Evolutionary conservation across 30 jellyfish, hydroid and myxozoan genomes (phyloP).

Genomic region (Mastigias papua): DNA sequence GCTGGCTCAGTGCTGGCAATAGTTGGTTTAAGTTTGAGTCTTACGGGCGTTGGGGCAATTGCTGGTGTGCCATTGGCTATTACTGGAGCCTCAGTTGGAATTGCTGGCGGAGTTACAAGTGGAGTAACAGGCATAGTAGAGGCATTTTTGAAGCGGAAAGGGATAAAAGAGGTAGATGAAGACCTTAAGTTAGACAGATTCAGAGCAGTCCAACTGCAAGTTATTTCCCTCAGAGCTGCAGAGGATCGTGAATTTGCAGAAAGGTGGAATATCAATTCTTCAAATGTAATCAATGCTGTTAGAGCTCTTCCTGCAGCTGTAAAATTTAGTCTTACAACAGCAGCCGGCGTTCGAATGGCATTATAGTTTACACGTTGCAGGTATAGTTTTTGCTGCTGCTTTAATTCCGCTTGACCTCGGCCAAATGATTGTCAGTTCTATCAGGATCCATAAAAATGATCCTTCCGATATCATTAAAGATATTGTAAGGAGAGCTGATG

Average conservation of each 20-base stretch:
- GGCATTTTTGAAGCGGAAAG: conserved; percentile 12
- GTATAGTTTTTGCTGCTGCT: conserved; percentile 44
- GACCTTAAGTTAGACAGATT: conserved; percentile 38
- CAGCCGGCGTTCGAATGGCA: conserved; percentile 46
- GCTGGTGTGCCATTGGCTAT: conserved; percentile 65
- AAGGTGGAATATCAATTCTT: conserved; percentile 29
- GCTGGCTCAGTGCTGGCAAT: conserved; percentile 21
- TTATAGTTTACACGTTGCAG: conserved; percentile 61
- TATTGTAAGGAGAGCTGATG: conserved; percentile 25
- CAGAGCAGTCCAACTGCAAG: conserved; percentile 31
- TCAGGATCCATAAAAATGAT: conserved; percentile 39
- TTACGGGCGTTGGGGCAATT: conserved; percentile 61
- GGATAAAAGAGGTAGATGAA: conserved; percentile 11
- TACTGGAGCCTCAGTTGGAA: conserved; percentile 37
- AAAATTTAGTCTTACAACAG: conserved; percentile 46
- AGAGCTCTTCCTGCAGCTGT: conserved; percentile 10
- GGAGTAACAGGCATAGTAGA: conserved; percentile 52
- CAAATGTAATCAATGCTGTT: neutral
- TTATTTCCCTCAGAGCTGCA: conserved; percentile 45
- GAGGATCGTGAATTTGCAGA: conserved; percentile 19
- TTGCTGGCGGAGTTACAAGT: conserved; percentile 45
- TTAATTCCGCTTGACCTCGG: conserved; percentile 61
- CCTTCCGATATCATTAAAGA: conserved; percentile 37
- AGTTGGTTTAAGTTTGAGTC: conserved; percentile 32
- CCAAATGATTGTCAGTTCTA: conserved; percentile 51